Evolutionary conservation across 1,140 invertebrate species (phyloP).

Genomic region (Drosophila navojoa): DNA sequence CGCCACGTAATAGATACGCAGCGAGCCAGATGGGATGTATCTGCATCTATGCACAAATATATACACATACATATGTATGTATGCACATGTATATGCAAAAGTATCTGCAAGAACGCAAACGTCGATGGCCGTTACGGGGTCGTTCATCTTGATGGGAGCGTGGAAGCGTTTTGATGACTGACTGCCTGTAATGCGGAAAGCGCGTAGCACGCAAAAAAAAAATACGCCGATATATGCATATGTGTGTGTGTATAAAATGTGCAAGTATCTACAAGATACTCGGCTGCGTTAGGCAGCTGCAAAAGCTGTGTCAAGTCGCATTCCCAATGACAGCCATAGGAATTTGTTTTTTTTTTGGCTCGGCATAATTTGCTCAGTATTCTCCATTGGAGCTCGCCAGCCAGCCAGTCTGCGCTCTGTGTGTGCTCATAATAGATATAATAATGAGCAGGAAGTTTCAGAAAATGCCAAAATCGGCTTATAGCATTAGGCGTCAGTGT

Average conservation of each 20-base stretch:
- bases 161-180: constrained; percentile 40
- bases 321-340: constrained; percentile 13
- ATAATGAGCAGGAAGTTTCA: constrained; percentile 74
- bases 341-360: constrained; percentile 5
- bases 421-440: constrained; percentile 45
- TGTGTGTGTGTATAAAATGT: neutral
- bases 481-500: constrained; percentile 59
- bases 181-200: constrained; percentile 50
- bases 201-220: constrained; percentile 34
- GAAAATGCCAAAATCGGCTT: constrained; percentile 68
- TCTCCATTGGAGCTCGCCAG: constrained; percentile 13
- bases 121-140: constrained; percentile 50
- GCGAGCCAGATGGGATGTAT: constrained; percentile 32
- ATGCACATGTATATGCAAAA: too few species aligned
- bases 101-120: constrained; percentile 36
- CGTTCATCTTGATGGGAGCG: constrained; percentile 59
- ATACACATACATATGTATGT: too few species aligned
- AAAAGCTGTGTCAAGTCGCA: constrained; percentile 5
- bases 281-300: constrained; percentile 15
- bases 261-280: constrained; percentile 28
- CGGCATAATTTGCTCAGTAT: constrained; percentile 22
- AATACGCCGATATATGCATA: neutral
- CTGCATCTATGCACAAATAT: constrained; percentile 37
- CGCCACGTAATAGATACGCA: constrained; percentile 52
- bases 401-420: constrained; percentile 3